Base-by-base conservation (phyloP, 1,140 invertebrate genomes). In the Drosophila pectinifera region DNA sequence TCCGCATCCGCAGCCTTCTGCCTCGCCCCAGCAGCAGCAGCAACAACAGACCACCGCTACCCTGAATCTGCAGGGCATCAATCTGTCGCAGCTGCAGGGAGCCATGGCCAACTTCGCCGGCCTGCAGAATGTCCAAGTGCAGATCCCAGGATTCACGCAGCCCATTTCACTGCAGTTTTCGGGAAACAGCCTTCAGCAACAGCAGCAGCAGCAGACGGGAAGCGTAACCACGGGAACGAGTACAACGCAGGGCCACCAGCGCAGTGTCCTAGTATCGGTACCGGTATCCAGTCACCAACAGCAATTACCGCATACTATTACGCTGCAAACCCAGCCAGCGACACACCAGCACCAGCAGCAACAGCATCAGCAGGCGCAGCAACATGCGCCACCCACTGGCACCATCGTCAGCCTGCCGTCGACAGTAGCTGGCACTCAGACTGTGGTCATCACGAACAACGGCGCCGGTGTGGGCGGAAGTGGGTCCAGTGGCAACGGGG, bases 41-140 rank as follows among this genome's bases (percentile, higher is more conserved):
- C 72, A 75, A 34, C 84, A 80, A 41, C 89, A 89, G 74, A 76
- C 83, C 28, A 90, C 89, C 26, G 86, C 93, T 8, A 95, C 94
- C 14, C 92, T 95, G 24, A 94, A 94, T 88, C 93, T 95, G 41
- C 95, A 96, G 92, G 95, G 96, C 75, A 94, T 97, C 53, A 97
- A 96, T 92, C 93, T 97, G 59, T 94, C 96, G 53, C 96, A 95
- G 80, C 93, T 97, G 46, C 95, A 95, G 89, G 94, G 94, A 10
- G 94, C 94, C 4, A 95, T 95, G 88, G 94, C 95, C 3, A 94
- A 92, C 46, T 92, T 97, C 54, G 94, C 96, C 51, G 95, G 95
- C 48, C 92, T 97, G 18, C 96, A 97, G 92, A 96, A 96, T 92
- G 95, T 97, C 51, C 95, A 95, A 92, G 95, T 95, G 36, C 96